Evolutionary conservation across 2,888 invertebrate genomes (phyloP).

Genomic region (Volucella zonaria): DNA sequence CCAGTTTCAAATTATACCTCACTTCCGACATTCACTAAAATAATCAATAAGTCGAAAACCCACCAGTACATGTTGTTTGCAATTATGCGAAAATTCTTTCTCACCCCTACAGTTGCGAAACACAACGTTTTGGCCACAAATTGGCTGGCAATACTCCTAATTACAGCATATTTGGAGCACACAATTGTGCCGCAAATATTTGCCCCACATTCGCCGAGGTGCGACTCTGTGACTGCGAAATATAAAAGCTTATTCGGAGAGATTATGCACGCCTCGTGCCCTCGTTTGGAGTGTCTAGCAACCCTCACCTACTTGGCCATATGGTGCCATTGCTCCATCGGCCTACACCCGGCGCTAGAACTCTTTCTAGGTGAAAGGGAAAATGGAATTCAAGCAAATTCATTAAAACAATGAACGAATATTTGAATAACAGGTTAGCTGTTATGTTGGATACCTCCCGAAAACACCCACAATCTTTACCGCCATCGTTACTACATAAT

Average conservation of each 20-base stretch:
- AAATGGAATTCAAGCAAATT: slow-evolving; percentile 57
- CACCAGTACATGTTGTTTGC: slow-evolving; percentile 2
- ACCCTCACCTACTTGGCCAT: slow-evolving; percentile 51
- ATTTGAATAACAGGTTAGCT: slow-evolving; percentile 41
- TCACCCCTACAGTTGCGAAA: slow-evolving; percentile 6
- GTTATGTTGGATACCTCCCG: slow-evolving; percentile 8
- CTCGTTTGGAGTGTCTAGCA: slow-evolving; percentile 18
- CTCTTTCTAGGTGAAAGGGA: slow-evolving; percentile 52
- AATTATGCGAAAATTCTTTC: slow-evolving; percentile 24
- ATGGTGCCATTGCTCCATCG: slow-evolving; percentile 24
- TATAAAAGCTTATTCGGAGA: neutral
- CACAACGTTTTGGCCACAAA: slow-evolving; percentile 38
- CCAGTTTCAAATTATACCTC: neutral
- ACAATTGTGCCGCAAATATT: neutral
- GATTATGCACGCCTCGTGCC: slow-evolving; percentile 27
- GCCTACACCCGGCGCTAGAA: slow-evolving; percentile 11
- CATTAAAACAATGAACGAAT: slow-evolving; percentile 46
- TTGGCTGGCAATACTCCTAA: slow-evolving; percentile 19
- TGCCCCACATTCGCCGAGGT: neutral
- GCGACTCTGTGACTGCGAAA: slow-evolving; percentile 11
- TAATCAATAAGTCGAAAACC: slow-evolving; percentile 42
- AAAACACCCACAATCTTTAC: neutral
- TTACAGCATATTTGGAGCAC: slow-evolving; percentile 5
- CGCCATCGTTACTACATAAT: slow-evolving; percentile 4
- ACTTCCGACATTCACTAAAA: neutral